Evolutionary conservation across 2,888 invertebrate species (phyloP).

Genomic region (Scaptomyza polygonia): DNA sequence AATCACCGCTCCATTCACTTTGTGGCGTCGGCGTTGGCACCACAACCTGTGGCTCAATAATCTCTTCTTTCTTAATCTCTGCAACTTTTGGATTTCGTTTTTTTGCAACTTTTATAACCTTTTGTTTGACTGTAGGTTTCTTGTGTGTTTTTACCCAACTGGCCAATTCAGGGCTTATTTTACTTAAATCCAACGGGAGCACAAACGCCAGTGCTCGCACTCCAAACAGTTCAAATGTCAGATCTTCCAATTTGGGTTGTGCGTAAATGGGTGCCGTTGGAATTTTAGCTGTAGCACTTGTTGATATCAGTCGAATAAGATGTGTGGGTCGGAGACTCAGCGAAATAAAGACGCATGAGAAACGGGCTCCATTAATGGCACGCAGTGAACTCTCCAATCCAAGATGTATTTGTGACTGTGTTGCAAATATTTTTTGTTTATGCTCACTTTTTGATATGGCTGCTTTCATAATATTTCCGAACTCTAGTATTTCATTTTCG

Average conservation of each 20-base stretch:
- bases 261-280: conserved; percentile 71
- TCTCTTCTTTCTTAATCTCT: neutral
- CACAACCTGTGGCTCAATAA: neutral
- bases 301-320: conserved; percentile 68
- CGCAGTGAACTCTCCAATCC: conserved; percentile 76
- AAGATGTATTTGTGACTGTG: conserved; percentile 55
- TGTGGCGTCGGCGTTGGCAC: neutral
- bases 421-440: conserved; percentile 52
- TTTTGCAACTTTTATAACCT: neutral
- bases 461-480: conserved; percentile 47
- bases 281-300: conserved; percentile 63
- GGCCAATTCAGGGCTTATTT: conserved; percentile 44
- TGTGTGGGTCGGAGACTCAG: conserved; percentile 72
- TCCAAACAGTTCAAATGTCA: conserved; percentile 71
- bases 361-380: conserved; percentile 63
- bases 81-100: conserved; percentile 13
- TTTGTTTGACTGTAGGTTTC: conserved; percentile 3
- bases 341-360: conserved; percentile 74
- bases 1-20: conserved; percentile 63
- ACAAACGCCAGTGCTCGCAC: conserved; percentile 63
- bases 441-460: conserved; percentile 36
- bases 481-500: conserved; percentile 53
- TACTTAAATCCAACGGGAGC: conserved; percentile 51
- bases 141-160: conserved; percentile 63
- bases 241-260: conserved; percentile 71